These are phyloP conservation scores for Tragelaphus eurycerus DNA, from an alignment of 2,797 vertebrate genomes.

Conservation along the genomic window DNA sequence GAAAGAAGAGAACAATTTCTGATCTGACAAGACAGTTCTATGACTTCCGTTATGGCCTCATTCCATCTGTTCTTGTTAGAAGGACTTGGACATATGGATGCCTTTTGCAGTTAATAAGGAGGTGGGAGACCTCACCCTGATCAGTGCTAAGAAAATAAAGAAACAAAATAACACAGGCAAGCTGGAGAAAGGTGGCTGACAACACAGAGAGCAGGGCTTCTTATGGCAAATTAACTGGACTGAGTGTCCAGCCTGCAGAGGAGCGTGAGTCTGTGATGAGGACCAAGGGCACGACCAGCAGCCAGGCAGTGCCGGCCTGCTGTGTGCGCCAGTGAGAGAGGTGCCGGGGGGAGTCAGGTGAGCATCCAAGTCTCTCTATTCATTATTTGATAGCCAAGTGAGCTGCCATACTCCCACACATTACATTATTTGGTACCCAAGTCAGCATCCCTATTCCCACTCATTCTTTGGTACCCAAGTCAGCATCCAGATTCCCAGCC, in stretches of 20 bases:
- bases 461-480: background rate
- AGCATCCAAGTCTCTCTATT: background rate
- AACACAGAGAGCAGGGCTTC: too few species aligned
- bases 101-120: background rate
- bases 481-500: background rate
- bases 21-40: accelerated
- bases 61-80: accelerated
- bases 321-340: accelerated
- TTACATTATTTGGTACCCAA: background rate
- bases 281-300: background rate
- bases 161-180: too few species aligned
- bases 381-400: background rate
- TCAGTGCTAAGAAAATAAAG: too few species aligned
- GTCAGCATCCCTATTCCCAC: background rate
- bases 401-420: background rate
- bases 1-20: background rate
- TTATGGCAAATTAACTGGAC: background rate
- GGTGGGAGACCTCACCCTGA: accelerated
- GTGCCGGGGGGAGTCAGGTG: accelerated
- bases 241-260: background rate
- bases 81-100: accelerated
- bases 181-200: too few species aligned
- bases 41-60: accelerated
- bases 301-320: background rate
- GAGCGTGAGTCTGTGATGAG: background rate